Evolutionary conservation across 2,888 invertebrate genomes (phyloP), one percentile per base, ranked within the genome.

Genomic region (Limnephilus marmoratus): DNA sequence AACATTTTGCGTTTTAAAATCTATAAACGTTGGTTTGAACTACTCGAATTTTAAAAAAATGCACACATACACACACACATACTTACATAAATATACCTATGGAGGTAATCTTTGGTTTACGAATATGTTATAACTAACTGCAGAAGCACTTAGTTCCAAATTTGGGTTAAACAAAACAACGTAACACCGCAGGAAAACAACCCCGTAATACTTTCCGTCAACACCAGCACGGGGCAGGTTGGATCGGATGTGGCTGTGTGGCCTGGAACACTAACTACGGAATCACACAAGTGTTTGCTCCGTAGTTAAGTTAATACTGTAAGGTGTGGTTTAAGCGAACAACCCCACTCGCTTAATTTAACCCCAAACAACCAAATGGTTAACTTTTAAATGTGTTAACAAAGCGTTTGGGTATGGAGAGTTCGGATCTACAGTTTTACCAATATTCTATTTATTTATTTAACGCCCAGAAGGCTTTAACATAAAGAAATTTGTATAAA

Each of bases 201-300:
- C 9, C 68, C 68, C 2, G 49, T 68, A n/a, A 68, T 68, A 68
- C 68, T 68, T 68, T 68, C 68, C n/a, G 68, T 68, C 68, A 68
- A 68, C 68, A 68, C 24, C 24, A 68, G 68, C 68, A 68, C 68
- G 68, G 68, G 68, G 68, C 68, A 68, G 24, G 68, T 68, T 68
- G 24, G 68, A 68, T 24, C 68, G 68, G 68, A 68, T 68, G 68
- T 7, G n/a, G 68, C 68, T 9, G 24, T 9, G 68, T 68, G 24
- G 68, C 68, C n/a, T 9, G 68, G n/a, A 5, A 68, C 68, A 68
- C 68, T 53, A 53, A 53, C 53, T 68, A 68, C 2, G n/a, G 68
- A n/a, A 68, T 68, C 68, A 68, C 68, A 68, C 68, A 68, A 68
- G 68, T 68, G 68, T 68, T 68, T 68, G 68, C 68, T 68, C 68